Percentiles rank a stretch among this genome's conserved stretches.
Conservation (phyloP, 2,888 invertebrate species). For the Phyllotreta cruciferae region DNA sequence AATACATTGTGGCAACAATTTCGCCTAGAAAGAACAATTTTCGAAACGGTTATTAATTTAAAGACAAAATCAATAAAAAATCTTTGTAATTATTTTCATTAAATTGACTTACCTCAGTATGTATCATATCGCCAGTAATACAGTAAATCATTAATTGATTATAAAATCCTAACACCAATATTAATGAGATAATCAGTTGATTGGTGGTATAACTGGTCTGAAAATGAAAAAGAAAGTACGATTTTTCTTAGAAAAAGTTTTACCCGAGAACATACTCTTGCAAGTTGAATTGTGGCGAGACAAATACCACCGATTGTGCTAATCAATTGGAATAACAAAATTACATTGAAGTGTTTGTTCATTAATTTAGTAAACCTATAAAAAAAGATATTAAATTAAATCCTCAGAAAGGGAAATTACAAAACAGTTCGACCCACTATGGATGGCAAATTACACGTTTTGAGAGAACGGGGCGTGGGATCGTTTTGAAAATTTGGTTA, state of each 20-base stretch:
- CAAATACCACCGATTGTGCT: neutral
- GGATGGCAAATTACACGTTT: no score
- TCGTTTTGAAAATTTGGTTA: no score
- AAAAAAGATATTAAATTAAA: neutral
- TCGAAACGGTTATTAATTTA: no score
- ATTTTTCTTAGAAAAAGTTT: slow-evolving; percentile 1
- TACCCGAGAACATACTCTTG: neutral
- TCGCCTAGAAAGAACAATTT: slow-evolving; percentile 7
- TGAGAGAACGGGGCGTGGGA: no score
- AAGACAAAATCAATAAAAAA: neutral
- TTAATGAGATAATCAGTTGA: neutral
- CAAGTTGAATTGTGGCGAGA: neutral
- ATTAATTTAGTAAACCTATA: slow-evolving; percentile 2
- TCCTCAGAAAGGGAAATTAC: no score
- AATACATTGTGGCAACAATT: slow-evolving; percentile 2
- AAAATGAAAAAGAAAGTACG: neutral
- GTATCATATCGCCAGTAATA: neutral
- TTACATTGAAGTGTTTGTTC: neutral
- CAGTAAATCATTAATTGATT: slow-evolving; percentile 10
- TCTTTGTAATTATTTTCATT: no score
- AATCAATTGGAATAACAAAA: neutral
- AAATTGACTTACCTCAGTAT: neutral
- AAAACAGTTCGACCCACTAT: no score
- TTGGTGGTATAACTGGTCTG: neutral
- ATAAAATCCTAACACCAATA: neutral